Percentiles rank a stretch among this genome's conserved stretches.
These are phyloP conservation scores for Phaethornis superciliosus DNA, from an alignment of 2,113 vertebrate genomes.

Conservation along the genomic window DNA sequence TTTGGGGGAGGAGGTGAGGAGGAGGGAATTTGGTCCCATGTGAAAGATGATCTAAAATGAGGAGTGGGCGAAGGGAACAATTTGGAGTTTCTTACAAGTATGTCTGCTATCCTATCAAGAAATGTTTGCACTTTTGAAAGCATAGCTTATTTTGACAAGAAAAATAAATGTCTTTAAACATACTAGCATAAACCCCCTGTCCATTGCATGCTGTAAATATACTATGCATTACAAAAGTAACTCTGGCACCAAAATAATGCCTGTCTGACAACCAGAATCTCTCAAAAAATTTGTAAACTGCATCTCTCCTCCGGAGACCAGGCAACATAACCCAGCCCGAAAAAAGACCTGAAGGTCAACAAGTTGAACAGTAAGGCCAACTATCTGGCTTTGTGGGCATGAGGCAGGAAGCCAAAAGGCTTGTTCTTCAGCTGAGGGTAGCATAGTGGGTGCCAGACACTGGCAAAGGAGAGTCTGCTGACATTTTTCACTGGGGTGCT, in stretches of 20 bases:
- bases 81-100: slow-evolving; percentile 52
- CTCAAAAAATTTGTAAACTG: neutral
- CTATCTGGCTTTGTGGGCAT: neutral
- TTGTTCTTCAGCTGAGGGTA: neutral
- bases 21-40: slow-evolving; percentile 62
- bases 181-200: neutral
- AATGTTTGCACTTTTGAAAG: slow-evolving; percentile 44
- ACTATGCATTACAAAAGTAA: neutral
- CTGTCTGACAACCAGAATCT: neutral
- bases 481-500: neutral
- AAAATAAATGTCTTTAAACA: slow-evolving; percentile 31
- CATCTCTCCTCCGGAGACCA: neutral
- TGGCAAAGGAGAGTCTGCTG: neutral
- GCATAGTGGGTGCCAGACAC: neutral
- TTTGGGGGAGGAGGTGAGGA: slow-evolving; percentile 63
- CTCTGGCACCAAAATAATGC: neutral
- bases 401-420: neutral
- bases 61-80: slow-evolving; percentile 64
- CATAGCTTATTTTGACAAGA: slow-evolving; percentile 38
- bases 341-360: neutral
- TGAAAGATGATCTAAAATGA: slow-evolving; percentile 68
- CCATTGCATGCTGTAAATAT: neutral
- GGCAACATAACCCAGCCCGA: neutral
- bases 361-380: neutral
- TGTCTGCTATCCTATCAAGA: slow-evolving; percentile 54